Conservation (phyloP, 2,113 vertebrate species). For the Spea bombifrons region DNA sequence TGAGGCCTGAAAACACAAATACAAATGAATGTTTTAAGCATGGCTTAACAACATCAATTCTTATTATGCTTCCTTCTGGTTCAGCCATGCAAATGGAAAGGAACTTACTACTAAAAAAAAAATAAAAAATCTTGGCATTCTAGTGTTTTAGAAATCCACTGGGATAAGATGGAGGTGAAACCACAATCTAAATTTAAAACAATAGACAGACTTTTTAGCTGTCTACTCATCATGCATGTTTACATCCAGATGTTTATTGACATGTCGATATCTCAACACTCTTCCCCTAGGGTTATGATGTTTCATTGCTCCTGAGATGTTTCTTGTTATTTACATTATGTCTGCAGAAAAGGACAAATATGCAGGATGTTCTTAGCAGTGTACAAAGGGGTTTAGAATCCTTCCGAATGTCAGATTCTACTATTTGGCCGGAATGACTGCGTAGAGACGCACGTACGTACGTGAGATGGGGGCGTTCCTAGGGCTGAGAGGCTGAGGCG, state of each 20-base stretch:
- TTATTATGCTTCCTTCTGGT: slow-evolving; percentile 38
- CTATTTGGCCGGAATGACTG: too few relatives aligned
- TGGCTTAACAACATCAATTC: slow-evolving; percentile 49
- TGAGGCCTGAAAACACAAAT: slow-evolving; percentile 48
- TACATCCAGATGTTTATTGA: neutral
- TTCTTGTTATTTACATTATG: neutral
- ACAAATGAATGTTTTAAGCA: slow-evolving; percentile 49
- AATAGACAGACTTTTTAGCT: slow-evolving; percentile 5
- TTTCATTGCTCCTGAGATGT: neutral
- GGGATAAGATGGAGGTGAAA: slow-evolving; percentile 11
- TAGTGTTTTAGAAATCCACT: slow-evolving; percentile 10
- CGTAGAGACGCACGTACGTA: too few relatives aligned
- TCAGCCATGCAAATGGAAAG: slow-evolving; percentile 43
- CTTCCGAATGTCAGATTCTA: too few relatives aligned
- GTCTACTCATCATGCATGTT: slow-evolving; percentile 14
- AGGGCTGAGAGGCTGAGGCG: too few relatives aligned
- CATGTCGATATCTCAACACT: slow-evolving; percentile 5
- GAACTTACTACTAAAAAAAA: slow-evolving; percentile 9
- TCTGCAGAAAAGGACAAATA: neutral
- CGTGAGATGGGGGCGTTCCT: too few relatives aligned
- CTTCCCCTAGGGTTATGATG: neutral
- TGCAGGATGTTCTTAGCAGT: neutral
- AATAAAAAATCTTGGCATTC: slow-evolving; percentile 33
- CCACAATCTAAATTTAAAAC: slow-evolving; percentile 11
- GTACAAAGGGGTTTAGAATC: neutral